phyloP scores from a whole-genome alignment of 2,888 invertebrate genomes.

The Panopea generosa region DNA sequence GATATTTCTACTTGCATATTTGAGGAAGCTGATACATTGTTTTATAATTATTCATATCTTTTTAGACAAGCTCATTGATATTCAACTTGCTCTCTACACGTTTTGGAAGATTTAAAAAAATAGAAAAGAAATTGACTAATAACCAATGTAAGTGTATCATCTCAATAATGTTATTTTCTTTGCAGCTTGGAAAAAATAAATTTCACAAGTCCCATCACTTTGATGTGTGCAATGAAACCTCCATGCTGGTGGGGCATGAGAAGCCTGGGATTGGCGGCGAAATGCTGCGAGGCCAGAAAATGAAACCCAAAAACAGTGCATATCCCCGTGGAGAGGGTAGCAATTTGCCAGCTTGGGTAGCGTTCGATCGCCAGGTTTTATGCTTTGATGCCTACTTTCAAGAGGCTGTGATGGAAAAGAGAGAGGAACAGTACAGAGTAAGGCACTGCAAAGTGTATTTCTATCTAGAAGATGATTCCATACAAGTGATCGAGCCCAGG shows the following conservation, averaged over 20 bases:
- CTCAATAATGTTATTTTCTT: too few species aligned
- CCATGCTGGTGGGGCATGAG: conserved; percentile 88
- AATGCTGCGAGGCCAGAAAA: conserved; percentile 86
- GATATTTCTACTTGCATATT: too few species aligned
- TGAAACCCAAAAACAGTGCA: conserved; percentile 89
- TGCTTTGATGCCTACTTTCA: conserved; percentile 92
- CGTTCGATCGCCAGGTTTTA: conserved; percentile 94
- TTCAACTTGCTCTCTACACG: too few species aligned
- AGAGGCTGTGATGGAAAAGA: conserved; percentile 92
- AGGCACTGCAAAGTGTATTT: conserved; percentile 94
- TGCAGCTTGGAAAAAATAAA: conserved; percentile 88
- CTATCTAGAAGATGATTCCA: conserved; percentile 96
- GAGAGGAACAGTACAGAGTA: conserved; percentile 89
- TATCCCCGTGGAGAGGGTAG: conserved; percentile 91
- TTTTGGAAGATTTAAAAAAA: too few species aligned
- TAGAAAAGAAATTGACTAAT: too few species aligned
- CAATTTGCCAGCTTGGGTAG: conserved; percentile 93
- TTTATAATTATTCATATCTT: too few species aligned
- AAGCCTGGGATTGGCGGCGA: conserved; percentile 88
- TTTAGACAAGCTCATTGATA: too few species aligned
- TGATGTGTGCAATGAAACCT: conserved; percentile 86
- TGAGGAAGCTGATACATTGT: too few species aligned
- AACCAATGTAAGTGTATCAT: too few species aligned
- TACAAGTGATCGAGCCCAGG: conserved; percentile 93
- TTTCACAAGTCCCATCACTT: conserved; percentile 89